These are phyloP conservation scores for Leptonema lineaticorne DNA, from an alignment of 1,140 invertebrate species.

Conservation along the genomic window DNA sequence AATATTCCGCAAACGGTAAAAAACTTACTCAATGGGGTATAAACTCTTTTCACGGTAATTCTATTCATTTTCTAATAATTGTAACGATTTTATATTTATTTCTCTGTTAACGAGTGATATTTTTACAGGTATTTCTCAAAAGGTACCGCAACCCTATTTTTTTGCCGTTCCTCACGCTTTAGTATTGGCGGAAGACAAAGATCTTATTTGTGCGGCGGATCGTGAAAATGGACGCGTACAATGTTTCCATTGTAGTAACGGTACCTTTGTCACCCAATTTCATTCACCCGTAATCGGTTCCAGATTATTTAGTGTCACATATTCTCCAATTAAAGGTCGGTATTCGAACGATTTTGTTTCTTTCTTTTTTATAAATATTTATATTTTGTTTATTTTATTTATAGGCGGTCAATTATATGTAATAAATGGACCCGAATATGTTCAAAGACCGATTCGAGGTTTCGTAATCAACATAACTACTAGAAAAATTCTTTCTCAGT, in stretches of 20 bases:
- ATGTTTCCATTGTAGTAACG: slow-evolving; percentile 70
- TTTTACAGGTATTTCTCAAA: slow-evolving; percentile 18
- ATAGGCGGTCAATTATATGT: slow-evolving; percentile 56
- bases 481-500: slow-evolving; percentile 61
- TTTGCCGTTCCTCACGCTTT: slow-evolving; percentile 83
- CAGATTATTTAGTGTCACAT: slow-evolving; percentile 70
- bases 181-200: slow-evolving; percentile 71
- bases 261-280: slow-evolving; percentile 63
- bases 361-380: background rate
- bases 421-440: slow-evolving; percentile 54
- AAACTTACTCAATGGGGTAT: slow-evolving; percentile 67
- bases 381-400: slow-evolving; percentile 2
- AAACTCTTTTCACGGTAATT: slow-evolving; percentile 46
- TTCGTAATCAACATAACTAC: slow-evolving; percentile 67
- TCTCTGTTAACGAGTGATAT: background rate
- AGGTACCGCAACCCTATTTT: slow-evolving; percentile 56
- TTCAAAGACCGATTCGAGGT: slow-evolving; percentile 58
- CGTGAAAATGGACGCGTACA: slow-evolving; percentile 86
- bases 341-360: too few species aligned
- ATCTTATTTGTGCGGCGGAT: slow-evolving; percentile 84
- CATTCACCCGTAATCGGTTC: slow-evolving; percentile 62
- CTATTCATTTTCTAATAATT: background rate
- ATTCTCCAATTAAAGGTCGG: slow-evolving; percentile 56
- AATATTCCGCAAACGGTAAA: slow-evolving; percentile 74
- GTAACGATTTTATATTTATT: background rate